These are phyloP conservation scores for Galerucella pusilla DNA, from an alignment of 2,888 invertebrate genomes.

Conservation along the genomic window DNA sequence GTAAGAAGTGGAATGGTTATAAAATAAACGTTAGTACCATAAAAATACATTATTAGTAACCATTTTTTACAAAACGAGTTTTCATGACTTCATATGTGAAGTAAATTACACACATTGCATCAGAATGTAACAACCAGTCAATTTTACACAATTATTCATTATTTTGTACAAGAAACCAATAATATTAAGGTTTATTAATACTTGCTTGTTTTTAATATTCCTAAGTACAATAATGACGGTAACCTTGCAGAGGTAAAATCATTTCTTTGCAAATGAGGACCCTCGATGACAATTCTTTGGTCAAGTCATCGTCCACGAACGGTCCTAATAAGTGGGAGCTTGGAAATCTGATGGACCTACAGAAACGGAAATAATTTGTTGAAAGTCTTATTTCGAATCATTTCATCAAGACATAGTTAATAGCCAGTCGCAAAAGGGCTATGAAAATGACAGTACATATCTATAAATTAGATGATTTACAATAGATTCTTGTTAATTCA, in stretches of 20 bases:
- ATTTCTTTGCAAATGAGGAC: conserved; percentile 23
- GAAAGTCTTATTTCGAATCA: not conserved
- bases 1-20: not conserved
- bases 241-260: conserved; percentile 27
- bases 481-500: too few species aligned
- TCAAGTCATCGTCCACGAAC: conserved; percentile 12
- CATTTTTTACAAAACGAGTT: not conserved
- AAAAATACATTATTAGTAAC: not conserved
- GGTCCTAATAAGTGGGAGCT: conserved; percentile 72
- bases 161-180: conserved; percentile 21
- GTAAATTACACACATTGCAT: conserved; percentile 2
- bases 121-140: not conserved
- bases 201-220: conserved; percentile 22
- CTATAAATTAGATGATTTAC: too few species aligned
- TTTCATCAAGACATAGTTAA: too few species aligned
- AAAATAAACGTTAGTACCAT: not conserved
- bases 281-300: conserved; percentile 17
- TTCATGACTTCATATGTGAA: not conserved
- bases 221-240: conserved; percentile 46
- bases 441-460: too few species aligned
- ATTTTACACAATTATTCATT: not conserved
- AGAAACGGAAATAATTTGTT: conserved; percentile 52
- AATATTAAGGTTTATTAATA: conserved; percentile 18
- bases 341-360: conserved; percentile 77
- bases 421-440: too few species aligned